A percentile compares a stretch with the other conserved stretches of the same genome.
Evolutionary conservation across 37 sponge, comb jelly and placozoan species (phyloP).

Genomic region (Geodia barretti): DNA sequence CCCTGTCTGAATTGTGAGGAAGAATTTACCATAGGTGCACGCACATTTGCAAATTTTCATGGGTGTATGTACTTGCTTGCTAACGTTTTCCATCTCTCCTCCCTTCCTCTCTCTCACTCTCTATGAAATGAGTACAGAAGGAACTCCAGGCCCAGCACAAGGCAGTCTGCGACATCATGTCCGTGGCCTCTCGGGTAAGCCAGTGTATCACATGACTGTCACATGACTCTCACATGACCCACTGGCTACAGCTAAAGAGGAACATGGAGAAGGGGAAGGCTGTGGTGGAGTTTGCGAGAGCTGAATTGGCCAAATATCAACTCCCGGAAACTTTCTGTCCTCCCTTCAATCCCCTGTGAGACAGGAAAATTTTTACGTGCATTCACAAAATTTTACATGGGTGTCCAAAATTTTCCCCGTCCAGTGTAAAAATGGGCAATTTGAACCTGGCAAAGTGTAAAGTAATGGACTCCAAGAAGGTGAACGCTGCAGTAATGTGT

Average conservation of each 20-base stretch:
- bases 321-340: conserved; percentile 67
- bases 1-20: too few species aligned
- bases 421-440: conserved; percentile 57
- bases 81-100: neutral
- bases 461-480: conserved; percentile 96
- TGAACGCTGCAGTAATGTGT: too few species aligned
- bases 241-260: conserved; percentile 46
- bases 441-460: conserved; percentile 47
- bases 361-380: too few species aligned
- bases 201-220: neutral
- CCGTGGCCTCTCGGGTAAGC: conserved; percentile 63
- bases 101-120: neutral
- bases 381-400: too few species aligned
- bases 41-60: too few species aligned
- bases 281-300: conserved; percentile 43
- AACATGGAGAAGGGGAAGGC: conserved; percentile 52
- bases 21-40: too few species aligned
- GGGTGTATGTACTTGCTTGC: too few species aligned
- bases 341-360: conserved; percentile 69
- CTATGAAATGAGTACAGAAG: conserved; percentile 25
- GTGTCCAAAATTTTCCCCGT: neutral
- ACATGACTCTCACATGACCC: neutral
- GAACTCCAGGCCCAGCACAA: conserved; percentile 72
- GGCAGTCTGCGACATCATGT: conserved; percentile 58
- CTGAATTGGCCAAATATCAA: conserved; percentile 29